A percentile compares a stretch with the other conserved stretches of the same genome.
phyloP scores from a whole-genome alignment of 2,888 invertebrate species.

The Orthosia incerta region DNA sequence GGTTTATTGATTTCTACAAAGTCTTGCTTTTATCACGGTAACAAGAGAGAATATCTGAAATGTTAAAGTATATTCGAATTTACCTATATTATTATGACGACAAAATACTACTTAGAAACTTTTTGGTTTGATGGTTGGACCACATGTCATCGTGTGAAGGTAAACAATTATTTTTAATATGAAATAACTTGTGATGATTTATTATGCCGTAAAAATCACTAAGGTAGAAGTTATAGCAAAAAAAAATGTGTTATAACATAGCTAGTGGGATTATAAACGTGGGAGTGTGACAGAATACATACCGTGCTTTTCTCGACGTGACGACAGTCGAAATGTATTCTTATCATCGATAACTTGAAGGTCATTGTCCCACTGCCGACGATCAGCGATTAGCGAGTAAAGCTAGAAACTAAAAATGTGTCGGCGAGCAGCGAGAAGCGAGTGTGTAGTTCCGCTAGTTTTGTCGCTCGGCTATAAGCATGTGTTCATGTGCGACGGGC shows the following conservation, averaged over 20 bases:
- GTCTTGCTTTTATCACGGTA: slow-evolving; percentile 43
- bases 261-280: too few relatives aligned
- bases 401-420: too few relatives aligned
- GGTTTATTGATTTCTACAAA: slow-evolving; percentile 4
- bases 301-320: neutral
- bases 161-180: neutral
- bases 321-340: neutral
- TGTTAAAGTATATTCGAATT: slow-evolving; percentile 26
- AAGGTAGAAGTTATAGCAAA: too few relatives aligned
- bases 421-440: too few relatives aligned
- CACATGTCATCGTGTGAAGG: neutral
- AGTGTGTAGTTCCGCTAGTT: too few relatives aligned
- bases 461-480: too few relatives aligned
- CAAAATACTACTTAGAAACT: slow-evolving; percentile 38
- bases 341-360: neutral
- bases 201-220: too few relatives aligned
- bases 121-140: slow-evolving; percentile 19
- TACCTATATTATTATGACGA: slow-evolving; percentile 11
- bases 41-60: slow-evolving; percentile 42
- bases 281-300: neutral
- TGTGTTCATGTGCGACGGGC: too few relatives aligned
- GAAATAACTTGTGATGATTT: neutral
- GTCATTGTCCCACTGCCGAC: too few relatives aligned
- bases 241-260: neutral
- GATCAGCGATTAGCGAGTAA: too few relatives aligned